phyloP scores from a whole-genome alignment of 2,797 vertebrate species.

The Chelidonichthys spinosus region DNA sequence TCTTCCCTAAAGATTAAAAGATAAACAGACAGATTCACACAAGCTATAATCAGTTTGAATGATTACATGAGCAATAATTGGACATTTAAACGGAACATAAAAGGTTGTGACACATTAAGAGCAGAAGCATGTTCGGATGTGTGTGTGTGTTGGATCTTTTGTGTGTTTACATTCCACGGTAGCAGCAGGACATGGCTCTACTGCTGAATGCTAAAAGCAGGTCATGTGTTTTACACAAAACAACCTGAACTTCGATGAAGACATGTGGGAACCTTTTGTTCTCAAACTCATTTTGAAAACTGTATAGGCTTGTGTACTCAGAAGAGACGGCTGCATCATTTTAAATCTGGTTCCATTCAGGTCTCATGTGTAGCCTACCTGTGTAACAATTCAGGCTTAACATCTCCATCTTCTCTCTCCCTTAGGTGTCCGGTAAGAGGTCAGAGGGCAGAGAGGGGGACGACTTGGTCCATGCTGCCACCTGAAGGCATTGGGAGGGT shows the following conservation, averaged over 20 bases:
- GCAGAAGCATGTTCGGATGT: slow-evolving; percentile 3
- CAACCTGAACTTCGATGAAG: not conserved
- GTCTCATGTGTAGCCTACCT: not conserved
- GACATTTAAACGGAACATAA: not conserved
- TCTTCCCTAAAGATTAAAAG: not conserved
- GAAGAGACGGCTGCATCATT: too few relatives aligned
- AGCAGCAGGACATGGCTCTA: not conserved
- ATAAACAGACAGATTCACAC: not conserved
- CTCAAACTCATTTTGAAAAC: not conserved
- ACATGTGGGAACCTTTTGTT: not conserved
- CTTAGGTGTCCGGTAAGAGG: slow-evolving; percentile 90
- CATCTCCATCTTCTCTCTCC: not conserved
- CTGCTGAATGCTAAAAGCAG: not conserved
- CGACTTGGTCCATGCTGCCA: slow-evolving; percentile 49
- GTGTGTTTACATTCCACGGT: slow-evolving; percentile 24
- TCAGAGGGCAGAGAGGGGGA: slow-evolving; percentile 79
- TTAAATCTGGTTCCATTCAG: not conserved
- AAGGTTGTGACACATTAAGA: not conserved
- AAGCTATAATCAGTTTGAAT: not conserved
- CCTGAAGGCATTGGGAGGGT: slow-evolving; percentile 14
- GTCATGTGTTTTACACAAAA: not conserved
- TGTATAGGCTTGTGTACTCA: too few relatives aligned
- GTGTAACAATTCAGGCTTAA: not conserved
- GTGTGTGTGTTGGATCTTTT: not conserved
- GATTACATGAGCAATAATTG: not conserved